These are phyloP conservation scores for Ctenochaetus hawaiiensis DNA, from an alignment of 2,797 vertebrate genomes.

Conservation along the genomic window DNA sequence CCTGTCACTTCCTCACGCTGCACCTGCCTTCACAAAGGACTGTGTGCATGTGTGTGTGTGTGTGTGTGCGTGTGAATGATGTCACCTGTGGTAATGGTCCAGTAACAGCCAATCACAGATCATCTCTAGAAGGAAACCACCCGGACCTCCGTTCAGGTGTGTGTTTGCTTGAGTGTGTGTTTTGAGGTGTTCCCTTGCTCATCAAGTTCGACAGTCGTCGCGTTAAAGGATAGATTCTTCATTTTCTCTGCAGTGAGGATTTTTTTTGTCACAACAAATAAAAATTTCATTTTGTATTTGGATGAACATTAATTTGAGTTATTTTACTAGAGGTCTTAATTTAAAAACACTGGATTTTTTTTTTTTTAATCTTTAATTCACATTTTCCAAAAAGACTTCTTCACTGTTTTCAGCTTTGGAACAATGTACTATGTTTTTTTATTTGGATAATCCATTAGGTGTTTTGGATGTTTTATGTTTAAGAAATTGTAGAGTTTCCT, in stretches of 20 bases:
- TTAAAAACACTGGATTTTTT: too few relatives aligned
- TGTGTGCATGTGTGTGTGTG: slow-evolving; percentile 2
- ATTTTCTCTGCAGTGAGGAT: neutral
- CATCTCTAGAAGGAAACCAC: slow-evolving; percentile 16
- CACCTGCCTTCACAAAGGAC: slow-evolving; percentile 40
- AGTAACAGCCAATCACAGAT: slow-evolving; percentile 27
- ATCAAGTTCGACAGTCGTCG: neutral
- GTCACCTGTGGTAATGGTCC: slow-evolving; percentile 14
- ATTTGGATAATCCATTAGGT: neutral
- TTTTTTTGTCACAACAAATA: neutral
- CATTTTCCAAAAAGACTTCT: neutral
- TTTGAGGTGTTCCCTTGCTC: neutral
- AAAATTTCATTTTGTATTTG: too few relatives aligned
- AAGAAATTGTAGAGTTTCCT: neutral
- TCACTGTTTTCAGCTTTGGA: neutral
- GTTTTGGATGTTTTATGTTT: neutral
- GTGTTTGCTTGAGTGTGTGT: slow-evolving; percentile 29
- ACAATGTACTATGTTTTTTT: neutral
- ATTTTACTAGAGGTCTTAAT: too few relatives aligned
- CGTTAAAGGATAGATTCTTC: neutral
- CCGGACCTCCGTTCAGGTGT: slow-evolving; percentile 15
- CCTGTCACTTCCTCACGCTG: slow-evolving; percentile 25
- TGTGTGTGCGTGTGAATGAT: slow-evolving; percentile 1
- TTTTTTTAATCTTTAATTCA: neutral
- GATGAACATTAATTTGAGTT: too few relatives aligned